Conservation (phyloP, 1,140 invertebrate genomes). For the Saccostrea cuccullata region DNA sequence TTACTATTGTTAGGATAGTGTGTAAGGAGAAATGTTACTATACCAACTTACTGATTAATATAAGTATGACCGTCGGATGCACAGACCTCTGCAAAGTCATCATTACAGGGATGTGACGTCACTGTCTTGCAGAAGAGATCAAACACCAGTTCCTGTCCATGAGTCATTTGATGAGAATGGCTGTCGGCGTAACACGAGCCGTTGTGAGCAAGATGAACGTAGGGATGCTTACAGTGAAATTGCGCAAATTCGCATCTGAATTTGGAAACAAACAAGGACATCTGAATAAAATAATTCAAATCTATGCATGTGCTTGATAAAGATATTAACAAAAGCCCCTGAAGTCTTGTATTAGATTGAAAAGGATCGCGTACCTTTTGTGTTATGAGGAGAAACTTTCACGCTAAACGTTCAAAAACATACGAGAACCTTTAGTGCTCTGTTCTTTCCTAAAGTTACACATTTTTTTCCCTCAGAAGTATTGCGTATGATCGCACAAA, state of each 20-base stretch:
- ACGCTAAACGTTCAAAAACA: too few relatives aligned
- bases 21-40: too few relatives aligned
- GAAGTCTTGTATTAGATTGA: too few relatives aligned
- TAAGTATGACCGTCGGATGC: constrained; percentile 40
- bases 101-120: constrained; percentile 30
- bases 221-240: constrained; percentile 5
- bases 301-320: too few relatives aligned
- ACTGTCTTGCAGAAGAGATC: constrained; percentile 34
- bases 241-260: constrained; percentile 45
- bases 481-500: too few relatives aligned
- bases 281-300: background rate
- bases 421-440: too few relatives aligned
- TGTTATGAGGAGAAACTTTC: too few relatives aligned
- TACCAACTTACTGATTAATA: constrained; percentile 38
- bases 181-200: constrained; percentile 42
- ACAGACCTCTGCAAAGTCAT: constrained; percentile 43
- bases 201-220: constrained; percentile 43
- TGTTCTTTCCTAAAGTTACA: too few relatives aligned
- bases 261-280: background rate
- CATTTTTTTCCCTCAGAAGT: too few relatives aligned
- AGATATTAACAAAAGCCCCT: too few relatives aligned
- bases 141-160: constrained; percentile 38
- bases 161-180: constrained; percentile 34
- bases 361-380: too few relatives aligned
- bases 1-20: too few relatives aligned